Evolutionary conservation across 2,797 vertebrate species (phyloP), one percentile per base, ranked within the genome.

Genomic region (Morus bassanus): DNA sequence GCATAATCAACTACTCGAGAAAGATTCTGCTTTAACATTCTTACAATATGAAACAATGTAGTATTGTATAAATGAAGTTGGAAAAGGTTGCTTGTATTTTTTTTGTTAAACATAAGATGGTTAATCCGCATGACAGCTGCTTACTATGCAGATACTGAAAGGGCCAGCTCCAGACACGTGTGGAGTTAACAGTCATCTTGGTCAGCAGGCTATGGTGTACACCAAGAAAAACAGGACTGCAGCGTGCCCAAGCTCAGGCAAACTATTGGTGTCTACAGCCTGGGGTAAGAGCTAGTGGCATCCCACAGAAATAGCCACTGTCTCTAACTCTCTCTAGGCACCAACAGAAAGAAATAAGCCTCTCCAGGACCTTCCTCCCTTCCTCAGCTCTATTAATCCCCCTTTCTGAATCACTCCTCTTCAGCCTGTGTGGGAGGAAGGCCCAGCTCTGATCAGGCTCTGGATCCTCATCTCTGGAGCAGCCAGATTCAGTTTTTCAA

Each of bases 81-180:
- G 31, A 64, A 53, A 89, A 43, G 11, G 7, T 41, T 70, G 4
- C 5, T 8, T 33, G 7, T 4, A 18, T 48, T 88, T 80, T 59
- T 0, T 53, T 94, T 27, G 13, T 64, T 69, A 68, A 60, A 65
- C 24, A 1, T 67, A 8, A 67, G 14, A 67, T 21, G 6, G 1
- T 28, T 57, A 33, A 4, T 10, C 6, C 11, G 27, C 1, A 0
- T 33, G 19, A 50, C 4, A 69, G 18, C 14, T 78, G 8, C 23
- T 53, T 59, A 5, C 6, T 19, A 6, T 30, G 28, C 9, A 59
- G 67, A 11, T 18, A 15, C 6, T 53, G 21, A 37, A 37, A 91
- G 11, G 33, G 19, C 1, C 43, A 75, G 21, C 41, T 85, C n/a
- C 75, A 82, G 41, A 46, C 15, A 35, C 4, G 7, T 1, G 1